These are phyloP conservation scores for Chelmon rostratus DNA, from an alignment of 2,797 vertebrate species.

Conservation along the genomic window DNA sequence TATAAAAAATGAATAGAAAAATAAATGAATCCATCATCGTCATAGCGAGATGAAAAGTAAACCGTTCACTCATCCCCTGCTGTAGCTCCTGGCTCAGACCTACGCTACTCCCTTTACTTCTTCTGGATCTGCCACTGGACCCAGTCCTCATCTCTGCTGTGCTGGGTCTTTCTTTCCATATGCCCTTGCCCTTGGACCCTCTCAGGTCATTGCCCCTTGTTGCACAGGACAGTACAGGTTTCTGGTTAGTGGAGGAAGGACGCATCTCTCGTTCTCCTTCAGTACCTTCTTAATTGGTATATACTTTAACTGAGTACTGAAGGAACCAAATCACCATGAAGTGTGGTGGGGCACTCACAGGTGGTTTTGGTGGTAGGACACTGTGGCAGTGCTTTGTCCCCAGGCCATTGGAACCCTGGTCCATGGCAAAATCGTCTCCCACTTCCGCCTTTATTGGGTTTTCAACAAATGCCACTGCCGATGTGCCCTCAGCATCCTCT, in stretches of 20 bases:
- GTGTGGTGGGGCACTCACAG: background rate
- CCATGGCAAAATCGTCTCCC: background rate
- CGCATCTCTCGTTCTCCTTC: too few species aligned
- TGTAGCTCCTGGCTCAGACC: too few species aligned
- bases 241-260: too few species aligned
- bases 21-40: too few species aligned
- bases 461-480: background rate
- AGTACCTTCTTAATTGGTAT: too few species aligned
- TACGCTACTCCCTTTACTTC: constrained; percentile 1
- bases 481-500: background rate
- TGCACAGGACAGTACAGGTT: background rate
- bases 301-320: constrained; percentile 13
- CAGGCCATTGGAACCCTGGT: too few species aligned
- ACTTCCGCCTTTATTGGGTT: background rate
- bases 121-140: background rate
- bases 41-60: background rate
- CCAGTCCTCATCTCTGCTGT: background rate
- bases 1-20: too few species aligned
- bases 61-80: background rate
- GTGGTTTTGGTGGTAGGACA: background rate
- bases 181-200: background rate
- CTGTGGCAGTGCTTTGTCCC: background rate
- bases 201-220: background rate
- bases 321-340: constrained; percentile 19
- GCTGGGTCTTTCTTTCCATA: background rate